Evolutionary conservation across 2,797 vertebrate genomes (phyloP).

Genomic region (Pelobates cultripes): DNA sequence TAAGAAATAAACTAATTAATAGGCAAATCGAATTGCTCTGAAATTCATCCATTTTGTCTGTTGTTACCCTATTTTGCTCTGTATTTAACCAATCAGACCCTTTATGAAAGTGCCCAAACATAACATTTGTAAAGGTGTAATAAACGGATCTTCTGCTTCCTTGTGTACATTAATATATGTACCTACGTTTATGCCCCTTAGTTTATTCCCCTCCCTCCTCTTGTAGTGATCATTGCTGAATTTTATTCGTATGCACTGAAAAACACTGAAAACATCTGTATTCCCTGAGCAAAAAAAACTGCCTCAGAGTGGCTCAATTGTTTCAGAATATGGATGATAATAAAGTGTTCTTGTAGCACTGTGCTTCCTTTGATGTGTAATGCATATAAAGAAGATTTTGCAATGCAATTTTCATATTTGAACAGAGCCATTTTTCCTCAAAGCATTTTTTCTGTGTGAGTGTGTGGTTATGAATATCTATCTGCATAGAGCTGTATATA

Average conservation of each 20-base stretch:
- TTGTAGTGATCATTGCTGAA: not conserved
- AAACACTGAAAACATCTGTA: not conserved
- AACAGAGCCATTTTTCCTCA: conserved; percentile 9
- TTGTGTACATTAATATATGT: not conserved
- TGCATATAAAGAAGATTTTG: conserved; percentile 12
- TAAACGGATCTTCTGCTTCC: too few relatives aligned
- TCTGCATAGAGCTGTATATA: not conserved
- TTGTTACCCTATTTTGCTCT: too few relatives aligned
- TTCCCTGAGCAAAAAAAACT: not conserved
- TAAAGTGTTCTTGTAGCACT: conserved; percentile 3
- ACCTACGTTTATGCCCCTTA: not conserved
- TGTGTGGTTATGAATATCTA: conserved; percentile 3
- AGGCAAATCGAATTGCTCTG: too few relatives aligned
- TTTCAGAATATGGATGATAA: not conserved
- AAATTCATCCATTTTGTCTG: too few relatives aligned
- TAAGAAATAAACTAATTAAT: too few relatives aligned
- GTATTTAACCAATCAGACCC: too few relatives aligned
- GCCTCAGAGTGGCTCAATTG: not conserved
- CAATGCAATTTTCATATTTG: conserved; percentile 7
- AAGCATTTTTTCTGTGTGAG: not conserved
- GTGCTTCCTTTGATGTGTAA: conserved; percentile 6
- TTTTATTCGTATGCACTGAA: not conserved
- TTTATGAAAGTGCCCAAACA: too few relatives aligned
- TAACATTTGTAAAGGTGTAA: too few relatives aligned
- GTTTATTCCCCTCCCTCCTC: not conserved